These are phyloP conservation scores for Scytalopus superciliaris DNA, from an alignment of 2,113 vertebrate genomes.

Conservation along the genomic window DNA sequence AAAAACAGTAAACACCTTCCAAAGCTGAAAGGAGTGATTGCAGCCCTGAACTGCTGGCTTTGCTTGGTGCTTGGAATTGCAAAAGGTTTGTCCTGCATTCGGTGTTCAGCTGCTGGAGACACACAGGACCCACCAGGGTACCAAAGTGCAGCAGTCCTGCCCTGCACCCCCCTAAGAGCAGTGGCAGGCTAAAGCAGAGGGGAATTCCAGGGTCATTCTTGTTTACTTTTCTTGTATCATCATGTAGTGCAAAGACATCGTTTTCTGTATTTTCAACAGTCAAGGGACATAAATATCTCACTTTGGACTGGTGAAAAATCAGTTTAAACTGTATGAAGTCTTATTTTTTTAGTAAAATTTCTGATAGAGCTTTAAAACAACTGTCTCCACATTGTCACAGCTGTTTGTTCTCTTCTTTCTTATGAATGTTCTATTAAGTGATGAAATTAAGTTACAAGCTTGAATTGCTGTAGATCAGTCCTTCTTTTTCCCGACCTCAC, in stretches of 20 bases:
- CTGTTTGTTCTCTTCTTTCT: not conserved
- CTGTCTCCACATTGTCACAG: not conserved
- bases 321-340: not conserved
- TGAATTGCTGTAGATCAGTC: not conserved
- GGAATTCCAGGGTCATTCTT: not conserved
- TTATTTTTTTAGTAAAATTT: not conserved
- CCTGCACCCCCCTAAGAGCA: not conserved
- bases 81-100: not conserved
- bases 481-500: not conserved
- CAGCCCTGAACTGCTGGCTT: not conserved
- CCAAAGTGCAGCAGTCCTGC: not conserved
- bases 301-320: not conserved
- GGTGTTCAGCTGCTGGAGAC: not conserved
- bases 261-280: not conserved
- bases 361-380: not conserved
- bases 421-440: not conserved
- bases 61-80: not conserved
- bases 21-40: not conserved
- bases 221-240: not conserved
- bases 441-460: not conserved
- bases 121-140: not conserved
- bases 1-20: not conserved
- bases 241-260: not conserved
- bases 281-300: not conserved
- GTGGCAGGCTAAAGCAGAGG: not conserved